Evolutionary conservation across 2,113 vertebrate species (phyloP).

Genomic region (Misgurnus anguillicaudatus): DNA sequence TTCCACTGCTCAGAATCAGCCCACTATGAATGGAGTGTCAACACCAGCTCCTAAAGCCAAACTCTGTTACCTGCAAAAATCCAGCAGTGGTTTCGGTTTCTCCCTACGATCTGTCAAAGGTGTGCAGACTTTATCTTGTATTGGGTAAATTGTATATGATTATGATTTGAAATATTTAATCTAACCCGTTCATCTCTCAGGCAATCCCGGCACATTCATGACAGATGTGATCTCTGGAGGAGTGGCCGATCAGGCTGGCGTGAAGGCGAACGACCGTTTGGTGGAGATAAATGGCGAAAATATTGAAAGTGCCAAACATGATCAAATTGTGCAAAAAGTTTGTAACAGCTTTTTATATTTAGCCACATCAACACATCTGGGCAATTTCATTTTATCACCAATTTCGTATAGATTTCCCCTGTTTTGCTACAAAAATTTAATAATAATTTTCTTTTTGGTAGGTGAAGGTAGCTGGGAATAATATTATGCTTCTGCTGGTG

Average conservation of each 20-base stretch:
- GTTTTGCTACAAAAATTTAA: neutral
- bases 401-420: too few species aligned
- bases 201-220: conserved; percentile 78
- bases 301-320: conserved; percentile 77
- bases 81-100: conserved; percentile 80
- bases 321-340: conserved; percentile 82
- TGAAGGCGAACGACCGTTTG: conserved; percentile 79
- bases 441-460: conserved; percentile 49
- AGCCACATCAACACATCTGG: neutral
- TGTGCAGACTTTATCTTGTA: conserved; percentile 60
- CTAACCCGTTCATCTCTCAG: conserved; percentile 65
- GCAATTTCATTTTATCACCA: neutral
- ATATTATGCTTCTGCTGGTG: conserved; percentile 80
- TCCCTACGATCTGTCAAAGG: conserved; percentile 83
- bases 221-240: conserved; percentile 74
- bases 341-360: neutral
- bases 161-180: neutral
- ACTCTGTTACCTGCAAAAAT: conserved; percentile 87
- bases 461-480: conserved; percentile 79
- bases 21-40: conserved; percentile 61
- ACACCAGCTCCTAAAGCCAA: conserved; percentile 69
- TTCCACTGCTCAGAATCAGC: conserved; percentile 32
- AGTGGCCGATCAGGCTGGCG: conserved; percentile 83
- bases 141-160: neutral
- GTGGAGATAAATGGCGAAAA: conserved; percentile 89